phyloP scores from a whole-genome alignment of 1,140 invertebrate species.

The Zaprionus davidi region DNA sequence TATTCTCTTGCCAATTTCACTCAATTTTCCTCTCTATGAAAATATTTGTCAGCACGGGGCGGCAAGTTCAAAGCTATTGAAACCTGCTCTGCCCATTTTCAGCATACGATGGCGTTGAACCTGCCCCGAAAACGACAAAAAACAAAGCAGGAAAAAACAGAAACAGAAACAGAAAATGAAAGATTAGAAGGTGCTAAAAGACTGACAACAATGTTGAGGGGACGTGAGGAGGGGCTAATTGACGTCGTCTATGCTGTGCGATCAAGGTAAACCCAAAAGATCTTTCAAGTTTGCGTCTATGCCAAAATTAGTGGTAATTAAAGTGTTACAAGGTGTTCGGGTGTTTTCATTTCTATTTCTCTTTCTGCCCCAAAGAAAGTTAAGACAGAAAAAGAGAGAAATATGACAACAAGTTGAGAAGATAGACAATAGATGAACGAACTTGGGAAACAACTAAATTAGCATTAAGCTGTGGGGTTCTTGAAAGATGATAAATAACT shows the following conservation, averaged over 20 bases:
- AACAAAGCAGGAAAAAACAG: slow-evolving; percentile 7
- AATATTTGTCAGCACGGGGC: background rate
- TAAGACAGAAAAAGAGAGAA: slow-evolving; percentile 2
- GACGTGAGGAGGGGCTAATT: slow-evolving; percentile 51
- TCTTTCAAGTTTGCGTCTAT: slow-evolving; percentile 21
- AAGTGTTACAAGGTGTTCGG: slow-evolving; percentile 72
- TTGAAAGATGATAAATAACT: slow-evolving; percentile 21
- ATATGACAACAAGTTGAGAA: slow-evolving; percentile 18
- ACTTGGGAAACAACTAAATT: slow-evolving; percentile 40
- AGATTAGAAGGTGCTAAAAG: slow-evolving; percentile 61
- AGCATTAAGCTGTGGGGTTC: slow-evolving; percentile 14
- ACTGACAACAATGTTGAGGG: slow-evolving; percentile 48
- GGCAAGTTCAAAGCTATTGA: slow-evolving; percentile 26
- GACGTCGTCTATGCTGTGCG: slow-evolving; percentile 11
- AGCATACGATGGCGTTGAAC: slow-evolving; percentile 31
- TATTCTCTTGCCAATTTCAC: background rate
- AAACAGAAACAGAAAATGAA: slow-evolving; percentile 20
- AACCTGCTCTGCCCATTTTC: slow-evolving; percentile 24
- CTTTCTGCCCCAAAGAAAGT: slow-evolving; percentile 64
- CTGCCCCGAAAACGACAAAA: slow-evolving; percentile 12
- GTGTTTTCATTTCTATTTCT: background rate
- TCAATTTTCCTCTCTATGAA: background rate
- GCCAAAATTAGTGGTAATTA: slow-evolving; percentile 71
- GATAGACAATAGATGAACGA: slow-evolving; percentile 38
- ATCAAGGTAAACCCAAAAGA: slow-evolving; percentile 34